Evolutionary conservation across 2,888 invertebrate species (phyloP).

Genomic region (Parelbella ahira): DNA sequence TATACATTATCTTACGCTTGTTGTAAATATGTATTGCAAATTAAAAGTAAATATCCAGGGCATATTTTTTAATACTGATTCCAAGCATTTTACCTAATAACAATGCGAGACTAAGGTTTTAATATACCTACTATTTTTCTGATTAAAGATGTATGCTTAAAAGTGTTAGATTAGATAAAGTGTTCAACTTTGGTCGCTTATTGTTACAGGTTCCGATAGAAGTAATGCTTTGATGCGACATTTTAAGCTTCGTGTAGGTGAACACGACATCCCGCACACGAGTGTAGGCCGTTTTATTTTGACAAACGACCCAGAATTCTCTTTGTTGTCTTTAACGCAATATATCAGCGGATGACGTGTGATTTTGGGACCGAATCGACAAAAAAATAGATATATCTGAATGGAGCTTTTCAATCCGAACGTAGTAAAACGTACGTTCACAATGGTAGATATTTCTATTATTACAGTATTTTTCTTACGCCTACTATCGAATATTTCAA

Average conservation of each 20-base stretch:
- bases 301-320: slow-evolving; percentile 63
- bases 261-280: slow-evolving; percentile 44
- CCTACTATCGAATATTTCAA: slow-evolving; percentile 26
- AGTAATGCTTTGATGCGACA: slow-evolving; percentile 34
- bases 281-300: slow-evolving; percentile 74
- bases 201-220: slow-evolving; percentile 20
- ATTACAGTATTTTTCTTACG: slow-evolving; percentile 15
- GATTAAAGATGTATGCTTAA: too few species aligned
- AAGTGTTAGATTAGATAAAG: slow-evolving; percentile 22
- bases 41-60: too few species aligned
- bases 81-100: too few species aligned
- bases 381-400: slow-evolving; percentile 42
- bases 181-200: slow-evolving; percentile 26
- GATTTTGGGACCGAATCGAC: slow-evolving; percentile 46
- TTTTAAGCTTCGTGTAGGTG: slow-evolving; percentile 42
- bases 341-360: slow-evolving; percentile 66
- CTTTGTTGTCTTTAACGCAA: slow-evolving; percentile 65
- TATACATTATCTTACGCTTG: too few species aligned
- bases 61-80: too few species aligned
- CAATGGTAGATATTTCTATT: slow-evolving; percentile 17
- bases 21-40: too few species aligned
- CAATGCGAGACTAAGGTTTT: too few species aligned
- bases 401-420: slow-evolving; percentile 39
- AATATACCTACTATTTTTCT: too few species aligned
- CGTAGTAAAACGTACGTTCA: slow-evolving; percentile 23